phyloP scores from a whole-genome alignment of 2,113 vertebrate species.

The Pontoporia blainvillei region DNA sequence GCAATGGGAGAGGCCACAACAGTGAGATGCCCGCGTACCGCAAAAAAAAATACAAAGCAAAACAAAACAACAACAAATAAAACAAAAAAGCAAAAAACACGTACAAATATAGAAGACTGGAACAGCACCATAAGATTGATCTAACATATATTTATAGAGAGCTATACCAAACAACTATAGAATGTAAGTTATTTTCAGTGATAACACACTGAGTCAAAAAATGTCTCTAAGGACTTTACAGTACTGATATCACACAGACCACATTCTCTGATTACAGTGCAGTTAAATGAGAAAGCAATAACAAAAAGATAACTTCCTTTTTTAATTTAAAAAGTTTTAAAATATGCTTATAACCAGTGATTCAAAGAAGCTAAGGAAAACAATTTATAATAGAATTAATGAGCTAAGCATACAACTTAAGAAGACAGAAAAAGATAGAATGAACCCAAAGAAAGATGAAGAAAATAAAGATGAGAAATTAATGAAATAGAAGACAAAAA shows the following conservation, averaged over 20 bases:
- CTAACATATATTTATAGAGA: not conserved
- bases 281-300: not conserved
- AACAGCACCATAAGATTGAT: not conserved
- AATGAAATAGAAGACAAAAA: not conserved
- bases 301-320: not conserved
- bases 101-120: not conserved
- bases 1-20: no score
- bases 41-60: not conserved
- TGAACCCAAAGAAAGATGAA: not conserved
- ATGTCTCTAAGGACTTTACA: not conserved
- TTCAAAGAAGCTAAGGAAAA: not conserved
- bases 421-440: not conserved
- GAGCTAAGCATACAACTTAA: not conserved
- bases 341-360: not conserved
- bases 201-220: not conserved
- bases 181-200: not conserved
- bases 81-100: not conserved
- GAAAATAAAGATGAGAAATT: not conserved
- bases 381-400: not conserved
- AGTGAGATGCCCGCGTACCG: no score
- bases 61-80: no score
- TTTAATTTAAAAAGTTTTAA: no score
- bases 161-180: not conserved
- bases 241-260: not conserved
- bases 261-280: not conserved